Evolutionary conservation across 2,797 vertebrate genomes (phyloP).

Genomic region (Scarus forsteni): DNA sequence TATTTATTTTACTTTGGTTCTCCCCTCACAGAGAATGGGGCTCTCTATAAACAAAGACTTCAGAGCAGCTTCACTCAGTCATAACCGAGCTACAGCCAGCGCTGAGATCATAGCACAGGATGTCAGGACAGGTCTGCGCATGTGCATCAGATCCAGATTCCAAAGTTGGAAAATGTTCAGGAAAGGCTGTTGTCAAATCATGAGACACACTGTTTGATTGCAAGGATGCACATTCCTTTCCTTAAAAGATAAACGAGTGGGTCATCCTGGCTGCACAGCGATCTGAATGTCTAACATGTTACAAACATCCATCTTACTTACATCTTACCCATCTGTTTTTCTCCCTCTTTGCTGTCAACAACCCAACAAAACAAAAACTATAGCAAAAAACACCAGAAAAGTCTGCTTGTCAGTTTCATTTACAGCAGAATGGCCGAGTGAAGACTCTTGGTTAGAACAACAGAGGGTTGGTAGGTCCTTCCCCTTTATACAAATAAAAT

Average conservation of each 20-base stretch:
- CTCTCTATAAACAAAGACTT: conserved; percentile 76
- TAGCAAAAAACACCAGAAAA: conserved; percentile 11
- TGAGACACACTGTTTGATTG: not conserved
- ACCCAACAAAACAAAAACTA: conserved; percentile 30
- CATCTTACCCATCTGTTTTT: not conserved
- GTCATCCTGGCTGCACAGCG: not conserved
- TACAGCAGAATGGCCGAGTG: conserved; percentile 24
- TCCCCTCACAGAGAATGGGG: conserved; percentile 69
- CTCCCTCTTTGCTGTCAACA: conserved; percentile 13
- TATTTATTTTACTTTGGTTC: conserved; percentile 85
- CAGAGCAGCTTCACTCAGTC: conserved; percentile 65
- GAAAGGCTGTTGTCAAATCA: conserved; percentile 4
- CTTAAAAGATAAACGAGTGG: not conserved
- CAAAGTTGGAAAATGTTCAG: conserved; percentile 2
- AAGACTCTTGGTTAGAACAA: conserved; percentile 30
- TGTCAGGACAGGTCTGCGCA: conserved; percentile 31
- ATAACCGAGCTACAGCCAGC: conserved; percentile 55
- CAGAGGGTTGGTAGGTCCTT: not conserved
- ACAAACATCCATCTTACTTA: not conserved
- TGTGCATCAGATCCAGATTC: conserved; percentile 3
- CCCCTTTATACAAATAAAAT: conserved; percentile 10
- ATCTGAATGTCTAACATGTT: conserved; percentile 2
- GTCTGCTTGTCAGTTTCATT: not conserved
- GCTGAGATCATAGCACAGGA: conserved; percentile 63
- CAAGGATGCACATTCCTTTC: conserved; percentile 18